Conservation (phyloP, 2,888 invertebrate genomes). For the Polyploca ridens region DNA sequence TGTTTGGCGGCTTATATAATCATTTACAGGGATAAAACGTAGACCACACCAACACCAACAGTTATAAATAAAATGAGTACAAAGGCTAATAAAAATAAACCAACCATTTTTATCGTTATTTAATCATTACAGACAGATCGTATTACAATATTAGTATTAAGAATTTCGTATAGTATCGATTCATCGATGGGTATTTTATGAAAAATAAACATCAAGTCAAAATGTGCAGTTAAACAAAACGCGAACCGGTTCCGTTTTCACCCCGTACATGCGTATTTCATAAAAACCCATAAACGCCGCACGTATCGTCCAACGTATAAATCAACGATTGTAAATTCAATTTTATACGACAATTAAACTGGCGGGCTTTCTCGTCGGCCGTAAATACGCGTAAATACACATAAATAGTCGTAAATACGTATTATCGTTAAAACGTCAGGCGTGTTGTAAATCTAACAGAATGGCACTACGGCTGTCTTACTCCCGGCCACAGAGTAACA, state of each 20-base stretch:
- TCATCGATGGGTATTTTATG: too few relatives aligned
- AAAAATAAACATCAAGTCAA: too few relatives aligned
- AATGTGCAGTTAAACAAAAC: not conserved
- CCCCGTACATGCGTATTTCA: constrained; percentile 39
- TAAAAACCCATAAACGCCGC: constrained; percentile 57
- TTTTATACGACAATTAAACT: constrained; percentile 84
- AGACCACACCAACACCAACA: too few relatives aligned
- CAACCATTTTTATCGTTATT: too few relatives aligned
- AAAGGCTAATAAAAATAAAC: too few relatives aligned
- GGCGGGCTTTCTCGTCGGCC: constrained; percentile 75
- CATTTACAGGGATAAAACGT: too few relatives aligned
- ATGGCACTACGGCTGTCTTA: constrained; percentile 63
- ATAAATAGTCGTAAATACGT: constrained; percentile 82
- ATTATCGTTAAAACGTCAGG: constrained; percentile 84
- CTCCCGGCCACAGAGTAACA: constrained; percentile 33
- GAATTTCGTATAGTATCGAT: too few relatives aligned
- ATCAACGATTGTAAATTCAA: constrained; percentile 80
- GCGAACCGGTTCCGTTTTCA: constrained; percentile 4
- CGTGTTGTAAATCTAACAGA: constrained; percentile 73
- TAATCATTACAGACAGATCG: too few relatives aligned
- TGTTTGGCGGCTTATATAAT: too few relatives aligned
- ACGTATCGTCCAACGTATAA: constrained; percentile 57
- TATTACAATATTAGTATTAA: too few relatives aligned
- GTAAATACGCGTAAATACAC: constrained; percentile 79
- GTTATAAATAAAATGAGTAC: too few relatives aligned